These are phyloP conservation scores for Xiphophorus maculatus DNA, from an alignment of 2,113 vertebrate species.

Conservation along the genomic window DNA sequence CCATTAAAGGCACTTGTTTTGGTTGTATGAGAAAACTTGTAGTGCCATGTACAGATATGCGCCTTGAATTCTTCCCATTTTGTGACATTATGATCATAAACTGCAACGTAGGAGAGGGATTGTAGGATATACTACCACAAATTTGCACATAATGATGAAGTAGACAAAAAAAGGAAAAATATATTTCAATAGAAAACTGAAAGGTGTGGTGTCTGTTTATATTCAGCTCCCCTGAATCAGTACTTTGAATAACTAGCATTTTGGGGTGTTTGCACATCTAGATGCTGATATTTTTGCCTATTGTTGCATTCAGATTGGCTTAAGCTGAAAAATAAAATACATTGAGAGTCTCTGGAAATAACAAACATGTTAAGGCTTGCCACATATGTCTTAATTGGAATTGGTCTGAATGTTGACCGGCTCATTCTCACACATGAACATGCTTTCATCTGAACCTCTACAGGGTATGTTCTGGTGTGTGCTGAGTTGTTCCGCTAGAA, in stretches of 20 bases:
- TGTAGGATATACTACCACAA: no score
- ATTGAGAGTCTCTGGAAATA: neutral
- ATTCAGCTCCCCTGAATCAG: neutral
- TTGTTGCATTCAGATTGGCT: neutral
- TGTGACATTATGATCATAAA: no score
- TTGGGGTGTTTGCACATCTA: neutral
- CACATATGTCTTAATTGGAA: neutral
- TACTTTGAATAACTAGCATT: neutral
- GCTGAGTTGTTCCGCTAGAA: neutral
- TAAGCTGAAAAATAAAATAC: neutral
- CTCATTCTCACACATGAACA: neutral
- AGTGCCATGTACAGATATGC: no score
- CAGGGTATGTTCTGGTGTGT: neutral
- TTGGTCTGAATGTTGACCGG: neutral
- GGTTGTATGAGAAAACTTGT: no score
- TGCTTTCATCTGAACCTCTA: neutral
- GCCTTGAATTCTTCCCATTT: no score
- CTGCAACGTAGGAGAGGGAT: no score
- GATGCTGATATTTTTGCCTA: neutral
- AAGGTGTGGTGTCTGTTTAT: neutral
- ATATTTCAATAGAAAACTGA: neutral
- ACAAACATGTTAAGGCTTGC: neutral
- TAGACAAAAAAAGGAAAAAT: no score
- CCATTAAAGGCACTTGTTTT: no score
- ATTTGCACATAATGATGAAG: no score